phyloP scores from a whole-genome alignment of 2,888 invertebrate genomes.

The Scaeva pyrastri region DNA sequence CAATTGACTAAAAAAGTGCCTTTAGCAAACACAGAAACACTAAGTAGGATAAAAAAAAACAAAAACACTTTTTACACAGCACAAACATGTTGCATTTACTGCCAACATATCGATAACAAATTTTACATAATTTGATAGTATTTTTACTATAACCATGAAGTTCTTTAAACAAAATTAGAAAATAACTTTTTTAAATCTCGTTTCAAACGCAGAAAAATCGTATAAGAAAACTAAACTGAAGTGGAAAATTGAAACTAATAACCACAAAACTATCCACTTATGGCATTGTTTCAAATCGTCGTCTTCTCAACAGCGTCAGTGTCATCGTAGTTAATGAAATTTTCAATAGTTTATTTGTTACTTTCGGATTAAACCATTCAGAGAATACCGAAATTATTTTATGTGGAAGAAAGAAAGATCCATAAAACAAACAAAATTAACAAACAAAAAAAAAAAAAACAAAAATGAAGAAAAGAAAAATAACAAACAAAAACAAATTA shows the following conservation, averaged over 20 bases:
- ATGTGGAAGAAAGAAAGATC: constrained; percentile 43
- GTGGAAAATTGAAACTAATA: constrained; percentile 45
- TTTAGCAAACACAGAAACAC: constrained; percentile 47
- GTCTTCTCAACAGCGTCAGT: constrained; percentile 46
- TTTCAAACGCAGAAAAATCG: constrained; percentile 56
- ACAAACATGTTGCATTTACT: constrained; percentile 68
- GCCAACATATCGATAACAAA: constrained; percentile 61
- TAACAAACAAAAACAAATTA: constrained; percentile 13
- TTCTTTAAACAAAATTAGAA: constrained; percentile 20
- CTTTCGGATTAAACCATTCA: constrained; percentile 57
- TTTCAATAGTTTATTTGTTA: constrained; percentile 57
- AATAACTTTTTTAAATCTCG: background rate
- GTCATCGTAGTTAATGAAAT: constrained; percentile 69
- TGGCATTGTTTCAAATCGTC: constrained; percentile 27
- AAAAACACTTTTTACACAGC: constrained; percentile 52
- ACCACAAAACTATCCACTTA: constrained; percentile 21
- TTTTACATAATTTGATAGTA: constrained; percentile 49
- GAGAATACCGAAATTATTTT: constrained; percentile 60
- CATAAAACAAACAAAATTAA: constrained; percentile 25
- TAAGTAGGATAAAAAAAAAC: constrained; percentile 40
- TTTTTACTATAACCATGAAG: constrained; percentile 49
- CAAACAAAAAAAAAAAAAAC: constrained; percentile 1
- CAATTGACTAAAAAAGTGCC: constrained; percentile 47
- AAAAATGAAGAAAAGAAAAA: constrained; percentile 30
- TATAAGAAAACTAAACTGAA: constrained; percentile 54